Base-by-base conservation (phyloP, 2,797 vertebrate species). In the Chaenodraco wilsoni region DNA sequence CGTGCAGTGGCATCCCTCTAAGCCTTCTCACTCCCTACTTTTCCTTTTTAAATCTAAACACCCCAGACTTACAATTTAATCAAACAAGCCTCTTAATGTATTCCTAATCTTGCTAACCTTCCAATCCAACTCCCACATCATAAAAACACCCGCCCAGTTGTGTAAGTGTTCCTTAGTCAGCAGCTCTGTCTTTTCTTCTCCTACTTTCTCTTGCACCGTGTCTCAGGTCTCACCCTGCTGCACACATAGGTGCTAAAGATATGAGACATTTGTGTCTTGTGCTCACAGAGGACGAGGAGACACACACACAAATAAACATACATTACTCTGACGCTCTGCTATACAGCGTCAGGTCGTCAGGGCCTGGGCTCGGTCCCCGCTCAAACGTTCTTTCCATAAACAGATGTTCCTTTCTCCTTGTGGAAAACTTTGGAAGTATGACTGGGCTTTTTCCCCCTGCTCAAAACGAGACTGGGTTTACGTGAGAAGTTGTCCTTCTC, bases 381-480 rank as follows among this genome's bases (percentile, higher is more conserved):
- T 80, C 63, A 70, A 81, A 78, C 57, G 50, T 70, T 63, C 49
- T 77, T 83, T 83, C 21, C 74, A 79, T 79, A 76, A 83, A 88
- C 84, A 87, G 75, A 81, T 82, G 59, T 85, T 74, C 80, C 78
- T 84, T 73, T 87, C 75, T 87, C 61, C 69, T 37, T 54, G 67
- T 16, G 69, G 73, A 86, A 83, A 61, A 58, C 69, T 85, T 83
- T 75, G 55, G 44, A 78, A 72, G 70, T 48, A 72, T 86, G 82
- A 89, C 78, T 49, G 21, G 52, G 70, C 31, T 5, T 45, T 73
- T 79, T 64, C 69, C 23, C 27, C 19, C 27, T 55, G 15, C 54
- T 62, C n/a, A 45, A 74, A 79, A 61, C 46, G 62, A 81, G 76
- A 67, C 72, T 58, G 6, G 16, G 68, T 46, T 74, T 62, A 78